Conservation (phyloP, 2,113 vertebrate genomes). For the Porphyrio hochstetteri region DNA sequence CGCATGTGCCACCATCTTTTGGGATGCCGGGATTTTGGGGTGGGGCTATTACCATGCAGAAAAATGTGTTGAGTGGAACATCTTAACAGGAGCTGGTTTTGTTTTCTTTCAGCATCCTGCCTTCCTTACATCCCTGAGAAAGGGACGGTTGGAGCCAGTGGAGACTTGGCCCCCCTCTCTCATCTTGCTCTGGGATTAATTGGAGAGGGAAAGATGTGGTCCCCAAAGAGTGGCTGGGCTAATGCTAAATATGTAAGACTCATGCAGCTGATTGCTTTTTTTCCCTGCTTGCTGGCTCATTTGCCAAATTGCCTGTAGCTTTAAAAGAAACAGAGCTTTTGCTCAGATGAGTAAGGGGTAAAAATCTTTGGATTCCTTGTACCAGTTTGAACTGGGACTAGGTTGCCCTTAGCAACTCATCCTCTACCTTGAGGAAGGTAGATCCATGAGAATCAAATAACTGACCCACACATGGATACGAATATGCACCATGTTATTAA, state of each 20-base stretch:
- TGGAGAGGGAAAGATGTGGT: constrained; percentile 99
- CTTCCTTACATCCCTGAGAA: constrained; percentile 96
- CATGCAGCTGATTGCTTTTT: fast-evolving
- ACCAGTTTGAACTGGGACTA: not conserved
- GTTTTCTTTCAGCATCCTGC: constrained; percentile 85
- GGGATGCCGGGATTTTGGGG: not conserved
- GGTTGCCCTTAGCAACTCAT: not conserved
- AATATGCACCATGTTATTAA: not conserved
- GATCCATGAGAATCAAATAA: not conserved
- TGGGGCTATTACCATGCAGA: not conserved
- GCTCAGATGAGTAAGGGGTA: not conserved
- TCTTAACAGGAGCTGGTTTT: not conserved
- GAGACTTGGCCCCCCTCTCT: constrained; percentile 95
- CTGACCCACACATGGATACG: not conserved
- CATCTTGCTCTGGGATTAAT: constrained; percentile 95
- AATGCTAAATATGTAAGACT: constrained; percentile 97
- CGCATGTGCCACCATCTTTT: not conserved
- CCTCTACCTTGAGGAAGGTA: not conserved
- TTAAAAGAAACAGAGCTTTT: not conserved
- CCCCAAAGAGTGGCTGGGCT: constrained; percentile 97
- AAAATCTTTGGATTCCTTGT: not conserved
- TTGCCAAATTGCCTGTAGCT: not conserved
- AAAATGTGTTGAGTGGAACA: not conserved
- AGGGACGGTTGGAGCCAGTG: constrained; percentile 96
- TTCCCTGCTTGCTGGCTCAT: not conserved